These are phyloP conservation scores for Eupithecia exiguata DNA, from an alignment of 2,888 invertebrate genomes.

Conservation along the genomic window DNA sequence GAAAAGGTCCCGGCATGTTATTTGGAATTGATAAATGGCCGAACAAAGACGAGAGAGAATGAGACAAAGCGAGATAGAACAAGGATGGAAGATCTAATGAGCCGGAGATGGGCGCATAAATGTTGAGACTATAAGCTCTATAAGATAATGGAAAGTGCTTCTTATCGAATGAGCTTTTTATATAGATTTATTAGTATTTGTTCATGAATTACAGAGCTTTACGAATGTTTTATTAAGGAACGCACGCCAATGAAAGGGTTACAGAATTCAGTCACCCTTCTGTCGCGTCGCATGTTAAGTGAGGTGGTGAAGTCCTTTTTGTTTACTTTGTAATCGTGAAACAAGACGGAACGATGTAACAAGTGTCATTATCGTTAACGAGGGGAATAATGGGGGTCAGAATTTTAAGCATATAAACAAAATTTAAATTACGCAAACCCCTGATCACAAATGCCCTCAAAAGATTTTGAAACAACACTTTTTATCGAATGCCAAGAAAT, in stretches of 20 bases:
- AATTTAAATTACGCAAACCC: slow-evolving; percentile 1
- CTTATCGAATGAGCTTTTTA: slow-evolving; percentile 55
- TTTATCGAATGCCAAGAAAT: neutral
- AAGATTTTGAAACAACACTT: neutral
- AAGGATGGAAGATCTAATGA: slow-evolving; percentile 75
- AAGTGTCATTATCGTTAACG: slow-evolving; percentile 35
- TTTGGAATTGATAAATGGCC: slow-evolving; percentile 84
- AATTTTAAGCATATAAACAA: neutral
- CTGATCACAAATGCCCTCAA: neutral
- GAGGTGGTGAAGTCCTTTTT: slow-evolving; percentile 66
- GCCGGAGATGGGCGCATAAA: slow-evolving; percentile 67
- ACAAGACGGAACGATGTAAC: slow-evolving; percentile 40
- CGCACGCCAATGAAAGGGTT: slow-evolving; percentile 54
- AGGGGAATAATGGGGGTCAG: slow-evolving; percentile 18
- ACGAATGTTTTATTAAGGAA: slow-evolving; percentile 62
- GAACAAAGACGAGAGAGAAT: slow-evolving; percentile 73
- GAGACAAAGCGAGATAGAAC: slow-evolving; percentile 69
- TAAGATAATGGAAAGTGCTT: slow-evolving; percentile 78
- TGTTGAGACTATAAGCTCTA: slow-evolving; percentile 66
- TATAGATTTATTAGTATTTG: slow-evolving; percentile 45
- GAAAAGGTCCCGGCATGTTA: slow-evolving; percentile 82
- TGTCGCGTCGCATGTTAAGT: slow-evolving; percentile 66
- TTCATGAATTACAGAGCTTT: slow-evolving; percentile 67
- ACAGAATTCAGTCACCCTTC: slow-evolving; percentile 62
- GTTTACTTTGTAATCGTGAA: slow-evolving; percentile 55